Evolutionary conservation across 2,888 invertebrate species (phyloP), one percentile per base, ranked within the genome.

Genomic region (Entomobrya proxima): DNA sequence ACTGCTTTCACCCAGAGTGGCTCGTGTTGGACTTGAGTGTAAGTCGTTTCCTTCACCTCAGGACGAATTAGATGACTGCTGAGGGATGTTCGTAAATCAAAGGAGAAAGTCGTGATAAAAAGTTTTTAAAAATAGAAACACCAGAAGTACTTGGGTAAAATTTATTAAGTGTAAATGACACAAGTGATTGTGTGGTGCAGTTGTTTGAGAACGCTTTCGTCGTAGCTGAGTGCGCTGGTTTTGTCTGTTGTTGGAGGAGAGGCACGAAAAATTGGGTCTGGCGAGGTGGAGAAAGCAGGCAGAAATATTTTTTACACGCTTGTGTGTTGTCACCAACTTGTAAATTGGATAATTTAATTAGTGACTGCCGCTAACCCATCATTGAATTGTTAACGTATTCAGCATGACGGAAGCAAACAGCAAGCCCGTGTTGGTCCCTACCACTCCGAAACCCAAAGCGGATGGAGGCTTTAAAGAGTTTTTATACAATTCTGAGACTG

Each of bases 401-500:
- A 86, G 75, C 47, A 88, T 88, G 86, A 64, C 86, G 18, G 88
- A 88, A 40, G 52, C 86, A 58, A 85, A 85, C 21, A 80, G 55
- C 30, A 87, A 81, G 76, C 74, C 74, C 32, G 30, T 50, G 15
- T 87, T 75, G 21, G 18, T 76, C 5, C 74, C 61, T 1, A 32
- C 81, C 4, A 82, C 76, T 3, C 40, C 64, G 2, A 83, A 83
- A 64, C 83, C 83, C 0, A 83, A 83, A 37, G 11, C 69, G 21
- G 74, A 84, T 35, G 84, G 81, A 3, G 89, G 89, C 11, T 89
- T 89, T 61, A 87, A 86, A 47, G 85, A 88, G 35, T 98, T 98
- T 94, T 92, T 98, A 90, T 98, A 96, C 95, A 97, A 98, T 93
- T 94, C 96, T 91, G 97, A 98, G 93, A 97, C 97, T 88, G 95